Percentiles rank a stretch among this genome's conserved stretches.
These are phyloP conservation scores for Eciton burchellii DNA, from an alignment of 1,140 invertebrate species.

Conservation along the genomic window DNA sequence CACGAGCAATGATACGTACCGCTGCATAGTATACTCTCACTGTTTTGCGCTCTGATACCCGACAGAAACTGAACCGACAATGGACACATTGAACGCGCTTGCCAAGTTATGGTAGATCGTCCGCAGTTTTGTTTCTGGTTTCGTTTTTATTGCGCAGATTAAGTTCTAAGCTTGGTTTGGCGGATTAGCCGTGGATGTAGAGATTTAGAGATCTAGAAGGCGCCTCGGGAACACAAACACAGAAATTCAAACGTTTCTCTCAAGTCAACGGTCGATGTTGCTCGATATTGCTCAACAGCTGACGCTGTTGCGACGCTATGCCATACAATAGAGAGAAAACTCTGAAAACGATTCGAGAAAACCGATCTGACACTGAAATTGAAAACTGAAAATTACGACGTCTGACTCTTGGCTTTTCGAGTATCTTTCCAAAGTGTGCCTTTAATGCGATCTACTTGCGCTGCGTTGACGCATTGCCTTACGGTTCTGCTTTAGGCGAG, in stretches of 20 bases:
- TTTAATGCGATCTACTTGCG: background rate
- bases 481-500: constrained; percentile 89
- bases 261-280: background rate
- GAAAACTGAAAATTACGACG: background rate
- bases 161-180: constrained; percentile 26
- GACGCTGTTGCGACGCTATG: background rate
- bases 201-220: constrained; percentile 13
- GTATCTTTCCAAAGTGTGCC: background rate
- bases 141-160: constrained; percentile 39
- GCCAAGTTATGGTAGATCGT: constrained; percentile 34
- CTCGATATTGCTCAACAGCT: constrained; percentile 4
- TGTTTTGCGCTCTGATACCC: constrained; percentile 1
- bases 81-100: constrained; percentile 17
- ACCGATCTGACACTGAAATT: constrained; percentile 3
- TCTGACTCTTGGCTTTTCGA: background rate
- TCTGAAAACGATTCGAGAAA: constrained; percentile 5
- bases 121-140: constrained; percentile 36
- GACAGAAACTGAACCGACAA: constrained; percentile 6
- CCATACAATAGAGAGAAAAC: constrained; percentile 6
- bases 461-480: background rate
- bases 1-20: constrained; percentile 2
- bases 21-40: constrained; percentile 27
- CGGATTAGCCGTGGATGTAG: constrained; percentile 13
- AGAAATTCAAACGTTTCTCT: constrained; percentile 2
- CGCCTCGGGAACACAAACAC: background rate